These are phyloP conservation scores for Botia kubotai DNA, from an alignment of 2,797 vertebrate species.

Conservation along the genomic window DNA sequence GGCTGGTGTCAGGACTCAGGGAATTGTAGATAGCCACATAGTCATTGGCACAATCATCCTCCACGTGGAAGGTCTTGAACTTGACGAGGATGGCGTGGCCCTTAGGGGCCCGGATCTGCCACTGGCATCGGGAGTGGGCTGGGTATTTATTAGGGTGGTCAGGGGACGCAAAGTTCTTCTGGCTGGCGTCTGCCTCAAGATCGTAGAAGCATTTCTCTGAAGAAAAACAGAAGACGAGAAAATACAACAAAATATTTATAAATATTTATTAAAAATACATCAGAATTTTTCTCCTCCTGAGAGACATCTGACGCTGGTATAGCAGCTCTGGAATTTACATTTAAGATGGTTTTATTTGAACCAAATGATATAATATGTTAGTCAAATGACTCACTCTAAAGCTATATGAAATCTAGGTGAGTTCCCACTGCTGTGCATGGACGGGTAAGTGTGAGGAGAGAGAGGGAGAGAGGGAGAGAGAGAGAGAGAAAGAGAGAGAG, in stretches of 20 bases:
- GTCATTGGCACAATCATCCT: slow-evolving; percentile 80
- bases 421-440: slow-evolving; percentile 8
- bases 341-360: neutral
- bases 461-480: neutral
- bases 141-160: slow-evolving; percentile 68
- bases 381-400: neutral
- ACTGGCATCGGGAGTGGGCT: slow-evolving; percentile 73
- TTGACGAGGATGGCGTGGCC: slow-evolving; percentile 64
- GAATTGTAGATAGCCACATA: slow-evolving; percentile 81
- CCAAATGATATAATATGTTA: neutral
- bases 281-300: neutral
- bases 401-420: neutral
- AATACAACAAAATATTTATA: no score
- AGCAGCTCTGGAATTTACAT: no score
- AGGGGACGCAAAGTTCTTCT: slow-evolving; percentile 60
- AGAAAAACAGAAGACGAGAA: slow-evolving; percentile 27
- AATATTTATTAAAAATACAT: no score
- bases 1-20: slow-evolving; percentile 75
- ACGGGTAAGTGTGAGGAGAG: slow-evolving; percentile 7
- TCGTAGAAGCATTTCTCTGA: slow-evolving; percentile 70
- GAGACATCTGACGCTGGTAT: neutral
- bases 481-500: no score
- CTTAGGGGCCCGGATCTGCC: slow-evolving; percentile 77
- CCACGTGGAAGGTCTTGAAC: slow-evolving; percentile 76
- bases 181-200: slow-evolving; percentile 61